Evolutionary conservation across 1,140 invertebrate genomes (phyloP), one percentile per base, ranked within the genome.

Genomic region (Nymphalis io): DNA sequence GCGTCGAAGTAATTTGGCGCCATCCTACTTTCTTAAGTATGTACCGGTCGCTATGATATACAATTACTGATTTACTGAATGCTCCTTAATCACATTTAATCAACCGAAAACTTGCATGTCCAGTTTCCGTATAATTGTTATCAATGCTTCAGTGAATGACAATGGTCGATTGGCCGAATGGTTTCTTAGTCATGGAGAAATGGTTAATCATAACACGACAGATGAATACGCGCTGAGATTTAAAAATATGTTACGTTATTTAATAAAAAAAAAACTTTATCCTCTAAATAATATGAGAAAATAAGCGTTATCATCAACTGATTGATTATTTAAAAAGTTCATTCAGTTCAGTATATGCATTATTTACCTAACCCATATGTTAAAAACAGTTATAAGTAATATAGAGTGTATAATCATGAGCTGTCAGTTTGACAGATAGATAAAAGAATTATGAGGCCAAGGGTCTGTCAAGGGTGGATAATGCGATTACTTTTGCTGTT

Each of bases 21-120:
- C 78, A 81, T 76, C 78, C 73, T 75, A 80, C 79, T 82, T 85
- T 82, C 76, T 81, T 80, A 77, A 81, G 81, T 82, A 75, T 74
- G 70, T 70, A 71, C 68, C 61, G 39, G 21, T 38, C 51, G 51
- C 51, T 55, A 55, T 23, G 51, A 55, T 55, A 55, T 55, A 55
- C 15, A 55, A 23, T 55, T 55, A 27, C 23, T 55, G 20, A 55
- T 23, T 55, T n/a, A 55, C 23, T 20, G 12, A 51, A 27, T 55
- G 6, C 27, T 21, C 51, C 51, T 55, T 55, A 21, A 55, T 21
- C n/a, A 16, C 20, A 27, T 55, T 55, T 12, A 51, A 51, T 51
- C 46, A 51, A 18, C 20, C 18, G 42, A 51, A 51, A 51, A 18
- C 18, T 16, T 6, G 44, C 44, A 16, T 46, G 44, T 46, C 46